Evolutionary conservation across 2,797 vertebrate species (phyloP), one percentile per base, ranked within the genome.

Genomic region (Lacerta bilineata): DNA sequence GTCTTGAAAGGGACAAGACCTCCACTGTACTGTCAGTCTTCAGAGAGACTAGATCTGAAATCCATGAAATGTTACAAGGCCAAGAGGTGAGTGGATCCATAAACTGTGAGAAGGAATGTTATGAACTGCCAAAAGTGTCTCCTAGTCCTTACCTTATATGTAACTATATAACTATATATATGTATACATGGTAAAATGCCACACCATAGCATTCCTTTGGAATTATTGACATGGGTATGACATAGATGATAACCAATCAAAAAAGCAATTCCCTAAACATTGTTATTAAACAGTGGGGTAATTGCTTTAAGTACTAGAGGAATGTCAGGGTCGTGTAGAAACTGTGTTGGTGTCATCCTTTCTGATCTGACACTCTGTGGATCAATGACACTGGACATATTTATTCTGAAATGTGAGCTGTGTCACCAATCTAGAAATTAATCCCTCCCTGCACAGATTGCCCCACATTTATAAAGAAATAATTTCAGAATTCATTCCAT

Each of bases 241-340:
- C 96, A 95, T 83, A 92, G 93, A 95, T 94, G 93, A 95, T 95
- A 96, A 94, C 95, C 96, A 96, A 97, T 96, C 96, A 96, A 97
- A 96, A 96, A 96, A 69, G 93, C 96, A 97, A 97, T 97, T 97
- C 95, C 91, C 95, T 96, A 97, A 97, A 97, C 95, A 97, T 96
- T 97, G 96, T 97, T 96, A 97, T 97, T 97, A 97, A 96, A 97
- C 95, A 95, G 94, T 94, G 95, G 96, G 95, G 96, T 96, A 97
- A 97, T 97, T 97, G 96, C 96, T 96, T 95, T 97, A 97, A 97
- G 96, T 97, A 96, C 94, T 90, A 92, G 95, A 95, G 95, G 95
- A 96, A 96, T 95, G 95, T 96, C 96, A 95, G 96, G 97, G 97
- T 97, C 96, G 93, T 80, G 94, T 78, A 91, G 90, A 96, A 96